Evolutionary conservation across 2,888 invertebrate species (phyloP).

Genomic region (Fragum whitleyi): DNA sequence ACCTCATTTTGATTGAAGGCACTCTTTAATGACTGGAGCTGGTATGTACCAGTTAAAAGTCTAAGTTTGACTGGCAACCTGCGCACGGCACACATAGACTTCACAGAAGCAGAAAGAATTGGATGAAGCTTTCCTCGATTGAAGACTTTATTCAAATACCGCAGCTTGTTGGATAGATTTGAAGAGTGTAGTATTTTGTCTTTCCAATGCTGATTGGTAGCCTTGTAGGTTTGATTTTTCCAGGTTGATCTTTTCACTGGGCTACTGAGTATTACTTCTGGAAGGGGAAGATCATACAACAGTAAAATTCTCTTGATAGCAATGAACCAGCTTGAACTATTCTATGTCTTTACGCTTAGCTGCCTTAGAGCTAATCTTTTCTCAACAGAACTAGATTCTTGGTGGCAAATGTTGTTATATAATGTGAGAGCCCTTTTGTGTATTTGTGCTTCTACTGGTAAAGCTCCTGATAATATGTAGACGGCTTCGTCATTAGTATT

Average conservation of each 20-base stretch:
- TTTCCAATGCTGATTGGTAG: neutral
- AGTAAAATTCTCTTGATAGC: neutral
- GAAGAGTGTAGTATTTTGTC: neutral
- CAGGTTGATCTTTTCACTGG: neutral
- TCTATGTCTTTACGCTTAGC: neutral
- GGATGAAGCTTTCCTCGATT: neutral
- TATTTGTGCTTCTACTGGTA: conserved; percentile 38
- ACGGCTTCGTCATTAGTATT: conserved; percentile 35
- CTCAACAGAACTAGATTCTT: conserved; percentile 15
- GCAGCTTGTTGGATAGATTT: neutral
- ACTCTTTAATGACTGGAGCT: neutral
- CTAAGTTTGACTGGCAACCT: neutral
- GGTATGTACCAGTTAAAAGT: neutral
- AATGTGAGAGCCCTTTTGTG: conserved; percentile 29
- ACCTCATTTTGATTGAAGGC: conserved; percentile 11
- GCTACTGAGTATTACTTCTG: neutral
- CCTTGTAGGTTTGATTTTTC: neutral
- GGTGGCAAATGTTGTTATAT: conserved; percentile 35
- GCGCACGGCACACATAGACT: neutral
- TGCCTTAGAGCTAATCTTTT: conserved; percentile 23
- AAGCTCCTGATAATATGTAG: conserved; percentile 33
- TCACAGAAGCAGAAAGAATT: neutral
- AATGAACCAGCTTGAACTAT: conserved; percentile 36
- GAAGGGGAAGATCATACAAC: conserved; percentile 16
- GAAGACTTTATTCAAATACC: neutral